phyloP scores from a whole-genome alignment of 2,113 vertebrate genomes.

The Calypte anna region DNA sequence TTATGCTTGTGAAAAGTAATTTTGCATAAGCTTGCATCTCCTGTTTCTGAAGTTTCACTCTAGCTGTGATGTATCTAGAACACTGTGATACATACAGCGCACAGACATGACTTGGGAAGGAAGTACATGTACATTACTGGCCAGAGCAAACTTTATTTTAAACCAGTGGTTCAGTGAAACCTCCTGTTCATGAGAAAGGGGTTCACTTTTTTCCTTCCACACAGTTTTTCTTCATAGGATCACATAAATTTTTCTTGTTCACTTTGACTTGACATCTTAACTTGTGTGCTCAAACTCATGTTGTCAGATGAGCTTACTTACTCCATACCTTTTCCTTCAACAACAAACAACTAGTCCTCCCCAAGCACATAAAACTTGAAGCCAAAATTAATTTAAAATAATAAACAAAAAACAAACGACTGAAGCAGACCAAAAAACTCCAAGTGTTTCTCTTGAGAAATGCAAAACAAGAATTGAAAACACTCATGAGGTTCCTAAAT shows the following conservation, averaged over 20 bases:
- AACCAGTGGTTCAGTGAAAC: not conserved
- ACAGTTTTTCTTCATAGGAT: not conserved
- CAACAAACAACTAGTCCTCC: not conserved
- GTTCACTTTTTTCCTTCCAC: not conserved
- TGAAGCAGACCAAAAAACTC: not conserved
- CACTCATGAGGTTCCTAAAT: not conserved
- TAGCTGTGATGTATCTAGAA: not conserved
- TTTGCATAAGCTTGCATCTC: not conserved
- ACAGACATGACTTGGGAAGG: not conserved
- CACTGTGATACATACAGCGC: not conserved
- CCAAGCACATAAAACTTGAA: not conserved
- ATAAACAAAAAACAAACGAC: not conserved
- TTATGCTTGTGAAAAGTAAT: not conserved
- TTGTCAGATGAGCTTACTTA: not conserved
- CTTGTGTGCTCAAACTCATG: not conserved
- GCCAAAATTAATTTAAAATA: not conserved
- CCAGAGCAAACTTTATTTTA: not conserved
- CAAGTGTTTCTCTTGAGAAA: not conserved
- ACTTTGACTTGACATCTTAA: not conserved
- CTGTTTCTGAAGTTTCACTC: not conserved
- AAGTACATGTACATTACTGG: not conserved
- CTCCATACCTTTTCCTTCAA: not conserved
- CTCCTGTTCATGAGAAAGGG: not conserved
- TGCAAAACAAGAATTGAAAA: not conserved
- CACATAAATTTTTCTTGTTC: not conserved